Evolutionary conservation across 2,797 vertebrate species (phyloP).

Genomic region (Gadopsis bispinosus): DNA sequence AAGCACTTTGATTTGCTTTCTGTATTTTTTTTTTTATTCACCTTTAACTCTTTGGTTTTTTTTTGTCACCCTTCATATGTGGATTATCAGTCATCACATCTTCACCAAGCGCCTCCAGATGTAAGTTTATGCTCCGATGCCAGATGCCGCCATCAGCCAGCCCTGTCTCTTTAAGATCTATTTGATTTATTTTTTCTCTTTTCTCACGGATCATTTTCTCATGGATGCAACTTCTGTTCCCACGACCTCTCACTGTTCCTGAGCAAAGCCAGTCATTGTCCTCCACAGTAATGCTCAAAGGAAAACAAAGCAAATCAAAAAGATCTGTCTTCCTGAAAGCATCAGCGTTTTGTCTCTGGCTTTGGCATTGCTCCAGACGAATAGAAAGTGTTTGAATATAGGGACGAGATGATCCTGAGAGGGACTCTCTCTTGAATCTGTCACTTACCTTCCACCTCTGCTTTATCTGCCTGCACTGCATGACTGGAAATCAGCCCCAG

Average conservation of each 20-base stretch:
- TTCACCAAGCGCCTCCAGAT: constrained; percentile 34
- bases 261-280: constrained; percentile 24
- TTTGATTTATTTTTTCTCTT: background rate
- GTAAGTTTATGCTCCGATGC: constrained; percentile 21
- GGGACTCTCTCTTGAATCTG: constrained; percentile 20
- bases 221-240: constrained; percentile 12
- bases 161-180: constrained; percentile 22
- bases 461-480: constrained; percentile 71
- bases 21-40: constrained; percentile 21
- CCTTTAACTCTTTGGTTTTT: constrained; percentile 47
- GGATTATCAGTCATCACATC: constrained; percentile 38
- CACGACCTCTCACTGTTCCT: constrained; percentile 21
- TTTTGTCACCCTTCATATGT: constrained; percentile 47
- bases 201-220: constrained; percentile 31
- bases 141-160: background rate
- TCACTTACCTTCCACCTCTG: constrained; percentile 57
- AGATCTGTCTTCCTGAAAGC: constrained; percentile 10
- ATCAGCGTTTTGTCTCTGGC: constrained; percentile 14
- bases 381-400: constrained; percentile 3
- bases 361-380: constrained; percentile 20
- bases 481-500: constrained; percentile 55
- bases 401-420: constrained; percentile 22
- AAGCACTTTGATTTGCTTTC: constrained; percentile 6
- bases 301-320: background rate
- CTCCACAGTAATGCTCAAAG: constrained; percentile 11